These are phyloP conservation scores for Fregetta grallaria DNA, from an alignment of 2,113 vertebrate genomes.

Conservation along the genomic window DNA sequence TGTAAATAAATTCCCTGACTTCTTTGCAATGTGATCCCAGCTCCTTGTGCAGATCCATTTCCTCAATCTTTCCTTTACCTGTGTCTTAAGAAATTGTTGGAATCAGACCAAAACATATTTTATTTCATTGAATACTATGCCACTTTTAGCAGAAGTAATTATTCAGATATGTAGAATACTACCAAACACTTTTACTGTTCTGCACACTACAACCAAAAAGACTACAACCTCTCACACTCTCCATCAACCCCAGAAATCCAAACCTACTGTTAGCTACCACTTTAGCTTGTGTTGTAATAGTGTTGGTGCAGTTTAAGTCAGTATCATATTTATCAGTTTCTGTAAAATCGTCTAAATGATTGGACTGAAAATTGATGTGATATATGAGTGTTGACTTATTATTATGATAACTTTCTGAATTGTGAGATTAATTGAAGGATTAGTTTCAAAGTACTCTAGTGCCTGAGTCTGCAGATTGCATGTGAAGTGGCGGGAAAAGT, in stretches of 20 bases:
- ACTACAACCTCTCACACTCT: fast-evolving
- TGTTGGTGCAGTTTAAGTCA: neutral
- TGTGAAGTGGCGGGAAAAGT: neutral
- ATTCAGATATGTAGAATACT: neutral
- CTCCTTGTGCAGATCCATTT: neutral
- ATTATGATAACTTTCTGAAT: neutral
- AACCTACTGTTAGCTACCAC: neutral
- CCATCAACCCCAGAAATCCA: neutral
- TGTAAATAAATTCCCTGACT: neutral
- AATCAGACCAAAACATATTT: neutral
- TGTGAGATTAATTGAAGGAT: neutral
- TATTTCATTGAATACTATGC: neutral
- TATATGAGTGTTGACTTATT: neutral
- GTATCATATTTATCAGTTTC: neutral
- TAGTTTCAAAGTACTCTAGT: neutral
- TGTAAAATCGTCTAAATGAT: neutral
- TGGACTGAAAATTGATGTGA: neutral
- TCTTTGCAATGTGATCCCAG: neutral
- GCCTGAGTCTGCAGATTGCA: neutral
- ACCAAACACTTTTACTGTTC: neutral
- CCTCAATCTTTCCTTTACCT: neutral
- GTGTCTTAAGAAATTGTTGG: neutral
- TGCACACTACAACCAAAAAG: neutral
- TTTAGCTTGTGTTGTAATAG: neutral
- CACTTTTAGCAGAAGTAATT: neutral